Conservation (phyloP, 1,140 invertebrate species). For the Pectinophora gossypiella region DNA sequence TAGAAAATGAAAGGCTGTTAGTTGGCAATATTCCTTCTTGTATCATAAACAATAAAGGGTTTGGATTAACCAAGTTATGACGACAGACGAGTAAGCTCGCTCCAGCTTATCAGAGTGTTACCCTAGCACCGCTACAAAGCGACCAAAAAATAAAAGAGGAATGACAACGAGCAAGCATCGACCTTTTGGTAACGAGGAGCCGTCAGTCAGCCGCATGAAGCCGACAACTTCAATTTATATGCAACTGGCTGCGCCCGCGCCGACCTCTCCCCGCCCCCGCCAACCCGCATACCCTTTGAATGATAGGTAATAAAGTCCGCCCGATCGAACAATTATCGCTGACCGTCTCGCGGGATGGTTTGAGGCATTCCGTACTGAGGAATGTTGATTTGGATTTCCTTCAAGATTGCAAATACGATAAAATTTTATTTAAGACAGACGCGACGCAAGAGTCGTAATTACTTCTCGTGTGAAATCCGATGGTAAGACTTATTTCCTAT, state of each 20-base stretch:
- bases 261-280: no score
- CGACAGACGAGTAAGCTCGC: neutral
- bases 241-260: conserved; percentile 28
- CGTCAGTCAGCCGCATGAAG: conserved; percentile 36
- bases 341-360: neutral
- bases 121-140: neutral
- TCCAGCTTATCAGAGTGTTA: neutral
- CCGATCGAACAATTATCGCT: neutral
- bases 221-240: conserved; percentile 50
- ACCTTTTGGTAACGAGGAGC: conserved; percentile 58
- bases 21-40: no score
- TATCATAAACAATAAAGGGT: no score
- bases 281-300: no score
- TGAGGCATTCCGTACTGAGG: neutral
- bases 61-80: no score
- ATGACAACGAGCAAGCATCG: conserved; percentile 43
- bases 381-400: neutral
- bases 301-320: conserved; percentile 40
- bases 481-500: no score
- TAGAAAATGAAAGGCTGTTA: no score
- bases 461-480: no score
- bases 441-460: no score
- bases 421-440: no score
- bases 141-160: conserved; percentile 24
- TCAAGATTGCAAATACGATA: no score